A percentile compares a stretch with the other conserved stretches of the same genome.
Evolutionary conservation across 2,113 vertebrate genomes (phyloP).

Genomic region (Catharus bicknelli): DNA sequence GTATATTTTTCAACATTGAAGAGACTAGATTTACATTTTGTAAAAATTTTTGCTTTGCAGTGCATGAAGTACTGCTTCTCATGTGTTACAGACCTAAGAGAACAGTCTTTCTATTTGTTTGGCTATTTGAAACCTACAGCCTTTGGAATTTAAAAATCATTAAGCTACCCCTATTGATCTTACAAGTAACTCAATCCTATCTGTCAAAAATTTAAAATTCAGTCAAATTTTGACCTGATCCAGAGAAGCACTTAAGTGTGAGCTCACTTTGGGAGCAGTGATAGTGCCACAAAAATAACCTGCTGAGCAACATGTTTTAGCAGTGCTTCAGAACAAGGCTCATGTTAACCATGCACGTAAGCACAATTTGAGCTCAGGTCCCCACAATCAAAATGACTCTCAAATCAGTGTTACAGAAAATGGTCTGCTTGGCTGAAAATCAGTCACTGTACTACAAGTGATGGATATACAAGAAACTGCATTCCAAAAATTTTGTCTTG

Average conservation of each 20-base stretch:
- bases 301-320: conserved; percentile 2
- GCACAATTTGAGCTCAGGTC: conserved; percentile 32
- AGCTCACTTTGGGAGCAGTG: neutral
- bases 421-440: neutral
- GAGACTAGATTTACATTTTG: neutral
- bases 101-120: neutral
- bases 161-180: neutral
- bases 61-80: neutral
- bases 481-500: neutral
- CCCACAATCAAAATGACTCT: neutral
- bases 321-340: neutral
- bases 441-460: neutral
- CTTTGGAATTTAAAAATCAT: neutral
- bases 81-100: neutral
- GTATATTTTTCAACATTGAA: neutral
- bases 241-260: neutral
- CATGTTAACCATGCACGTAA: neutral
- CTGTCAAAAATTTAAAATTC: neutral
- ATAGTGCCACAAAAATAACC: conserved; percentile 32
- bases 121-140: neutral
- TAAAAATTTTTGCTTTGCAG: neutral
- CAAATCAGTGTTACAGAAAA: neutral
- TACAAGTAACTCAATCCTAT: neutral
- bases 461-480: neutral
- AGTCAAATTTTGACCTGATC: neutral